Evolutionary conservation across 2,113 vertebrate species (phyloP), one percentile per base, ranked within the genome.

Genomic region (Ciconia stormi): DNA sequence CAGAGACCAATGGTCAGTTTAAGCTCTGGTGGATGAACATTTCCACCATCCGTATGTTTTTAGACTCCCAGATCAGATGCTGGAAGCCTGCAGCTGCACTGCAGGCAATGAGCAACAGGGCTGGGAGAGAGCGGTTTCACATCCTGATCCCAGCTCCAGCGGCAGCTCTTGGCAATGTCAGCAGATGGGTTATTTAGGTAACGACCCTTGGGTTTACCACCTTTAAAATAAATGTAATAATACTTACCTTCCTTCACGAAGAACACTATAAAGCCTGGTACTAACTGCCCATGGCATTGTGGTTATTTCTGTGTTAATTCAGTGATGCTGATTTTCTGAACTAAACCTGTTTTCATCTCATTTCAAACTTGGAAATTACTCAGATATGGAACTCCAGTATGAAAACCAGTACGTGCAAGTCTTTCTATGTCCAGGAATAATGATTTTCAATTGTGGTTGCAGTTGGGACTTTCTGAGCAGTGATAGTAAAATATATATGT

Each of bases 91-190:
- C 63, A 90, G 78, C 73, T 93, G 87, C 46, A 14, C 46, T 76
- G 73, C 56, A 81, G 71, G 30, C 69, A 0, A 2, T 32, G 30
- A 93, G 25, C 20, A 27, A 30, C 0, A 0, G 12, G 27, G 11
- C 40, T 80, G 67, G 25, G 32, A 65, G 2, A 65, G 7, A n/a
- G 30, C 0, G 5, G 4, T 71, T 8, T 84, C 15, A 29, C 2
- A 1, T 46, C 63, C n/a, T 73, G 23, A 46, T 46, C 27, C 62
- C 66, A 82, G 27, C 32, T 77, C 38, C 49, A 49, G 50, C 8
- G 5, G 61, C 21, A 66, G 47, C 16, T 88, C 56, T 46, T 52
- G 17, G 71, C 21, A 63, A 3, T 2, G 3, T 25, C 55, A 44
- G 13, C 1, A 2, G 25, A 40, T 34, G 56, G 11, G 30, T 53